phyloP scores from a whole-genome alignment of 1,140 invertebrate species.

The Pogonomyrmex barbatus region DNA sequence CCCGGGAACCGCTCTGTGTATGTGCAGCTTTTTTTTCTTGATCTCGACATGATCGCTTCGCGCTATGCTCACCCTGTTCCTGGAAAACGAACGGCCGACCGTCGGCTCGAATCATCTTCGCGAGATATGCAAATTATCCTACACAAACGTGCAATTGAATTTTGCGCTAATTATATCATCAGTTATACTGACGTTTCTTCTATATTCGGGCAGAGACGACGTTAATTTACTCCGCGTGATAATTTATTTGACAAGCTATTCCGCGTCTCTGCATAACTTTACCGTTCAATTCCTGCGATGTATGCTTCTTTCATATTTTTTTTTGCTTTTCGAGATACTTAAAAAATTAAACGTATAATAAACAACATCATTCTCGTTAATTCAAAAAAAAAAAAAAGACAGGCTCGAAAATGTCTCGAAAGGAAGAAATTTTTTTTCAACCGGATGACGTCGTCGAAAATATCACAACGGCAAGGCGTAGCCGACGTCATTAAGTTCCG shows the following conservation, averaged over 20 bases:
- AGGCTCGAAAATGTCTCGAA: background rate
- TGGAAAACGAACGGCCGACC: conserved; percentile 74
- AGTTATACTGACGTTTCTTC: background rate
- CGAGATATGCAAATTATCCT: background rate
- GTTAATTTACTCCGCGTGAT: background rate
- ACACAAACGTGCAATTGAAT: background rate
- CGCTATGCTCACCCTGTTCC: conserved; percentile 89
- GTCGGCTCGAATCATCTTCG: background rate
- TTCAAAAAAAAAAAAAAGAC: background rate
- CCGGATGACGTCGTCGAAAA: too few relatives aligned
- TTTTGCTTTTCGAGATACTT: background rate
- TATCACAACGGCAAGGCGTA: background rate
- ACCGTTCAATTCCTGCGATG: background rate
- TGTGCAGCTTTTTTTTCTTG: conserved; percentile 89
- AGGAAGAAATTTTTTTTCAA: background rate
- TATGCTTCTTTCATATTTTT: background rate
- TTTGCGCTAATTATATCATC: background rate
- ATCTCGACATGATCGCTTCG: conserved; percentile 88
- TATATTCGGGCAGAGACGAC: background rate
- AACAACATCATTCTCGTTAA: background rate
- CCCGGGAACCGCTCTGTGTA: conserved; percentile 87
- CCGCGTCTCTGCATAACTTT: background rate
- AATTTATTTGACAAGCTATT: background rate
- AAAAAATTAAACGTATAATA: background rate
- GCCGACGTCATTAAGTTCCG: conserved; percentile 30